phyloP scores from a whole-genome alignment of 2,113 vertebrate species.

The Hiodon tergisus region DNA sequence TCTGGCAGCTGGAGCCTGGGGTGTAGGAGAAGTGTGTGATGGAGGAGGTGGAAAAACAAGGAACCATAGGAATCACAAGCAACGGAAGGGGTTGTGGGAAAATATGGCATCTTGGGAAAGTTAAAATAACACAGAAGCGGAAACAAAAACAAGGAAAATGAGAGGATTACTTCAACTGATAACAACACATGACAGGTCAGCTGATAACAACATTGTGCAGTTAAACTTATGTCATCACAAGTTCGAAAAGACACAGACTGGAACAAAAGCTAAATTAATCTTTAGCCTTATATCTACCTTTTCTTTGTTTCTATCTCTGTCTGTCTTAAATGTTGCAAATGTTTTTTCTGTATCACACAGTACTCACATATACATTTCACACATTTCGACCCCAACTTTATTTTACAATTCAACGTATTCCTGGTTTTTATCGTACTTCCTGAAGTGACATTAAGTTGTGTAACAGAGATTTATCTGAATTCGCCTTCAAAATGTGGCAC shows the following conservation, averaged over 20 bases:
- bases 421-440: constrained; percentile 2
- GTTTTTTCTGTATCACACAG: too few relatives aligned
- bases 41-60: constrained; percentile 17
- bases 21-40: constrained; percentile 50
- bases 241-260: too few relatives aligned
- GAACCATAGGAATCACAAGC: constrained; percentile 47
- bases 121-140: constrained; percentile 21
- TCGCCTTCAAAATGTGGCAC: constrained; percentile 14
- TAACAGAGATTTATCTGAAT: background rate
- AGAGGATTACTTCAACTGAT: too few relatives aligned
- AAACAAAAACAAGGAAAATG: constrained; percentile 19
- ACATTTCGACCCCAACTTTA: background rate
- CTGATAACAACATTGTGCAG: too few relatives aligned
- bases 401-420: constrained; percentile 10
- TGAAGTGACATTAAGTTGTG: constrained; percentile 11
- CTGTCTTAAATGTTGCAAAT: too few relatives aligned
- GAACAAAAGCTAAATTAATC: too few relatives aligned
- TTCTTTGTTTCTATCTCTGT: too few relatives aligned
- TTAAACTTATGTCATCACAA: too few relatives aligned
- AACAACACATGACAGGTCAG: too few relatives aligned
- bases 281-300: too few relatives aligned
- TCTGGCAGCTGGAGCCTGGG: constrained; percentile 85
- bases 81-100: constrained; percentile 47
- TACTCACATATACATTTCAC: background rate
- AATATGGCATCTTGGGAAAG: constrained; percentile 41